Evolutionary conservation across 2,797 vertebrate genomes (phyloP).

Genomic region (Hylomyscus alleni): DNA sequence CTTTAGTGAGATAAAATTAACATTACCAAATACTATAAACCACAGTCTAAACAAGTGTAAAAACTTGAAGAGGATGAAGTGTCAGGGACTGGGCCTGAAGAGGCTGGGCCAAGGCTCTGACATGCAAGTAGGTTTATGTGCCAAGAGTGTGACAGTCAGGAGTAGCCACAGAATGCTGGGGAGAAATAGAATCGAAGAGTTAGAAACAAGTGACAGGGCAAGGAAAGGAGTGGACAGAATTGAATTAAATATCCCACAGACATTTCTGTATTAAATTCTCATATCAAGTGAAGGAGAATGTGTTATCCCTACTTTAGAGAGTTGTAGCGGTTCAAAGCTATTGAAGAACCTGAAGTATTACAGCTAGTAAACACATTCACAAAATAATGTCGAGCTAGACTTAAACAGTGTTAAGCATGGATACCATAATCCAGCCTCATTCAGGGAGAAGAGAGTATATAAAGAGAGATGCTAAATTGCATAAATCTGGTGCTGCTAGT

Average conservation of each 20-base stretch:
- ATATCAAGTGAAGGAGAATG: neutral
- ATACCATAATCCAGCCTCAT: neutral
- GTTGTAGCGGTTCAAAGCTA: slow-evolving; percentile 8
- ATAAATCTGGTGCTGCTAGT: fast-evolving
- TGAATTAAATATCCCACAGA: neutral
- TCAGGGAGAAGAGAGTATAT: neutral
- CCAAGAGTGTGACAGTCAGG: neutral
- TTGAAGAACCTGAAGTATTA: neutral
- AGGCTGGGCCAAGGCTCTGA: neutral
- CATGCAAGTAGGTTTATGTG: neutral
- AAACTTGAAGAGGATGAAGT: neutral
- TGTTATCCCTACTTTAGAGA: neutral
- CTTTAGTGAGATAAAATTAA: slow-evolving; percentile 45
- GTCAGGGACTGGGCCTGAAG: neutral
- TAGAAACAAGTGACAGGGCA: neutral
- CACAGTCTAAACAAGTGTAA: neutral
- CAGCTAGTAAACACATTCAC: neutral
- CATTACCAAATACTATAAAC: slow-evolving; percentile 33
- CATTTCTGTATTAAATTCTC: neutral
- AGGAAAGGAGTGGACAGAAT: neutral
- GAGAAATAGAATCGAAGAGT: neutral
- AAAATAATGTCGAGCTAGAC: neutral
- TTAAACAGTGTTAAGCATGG: neutral
- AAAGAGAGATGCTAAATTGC: neutral
- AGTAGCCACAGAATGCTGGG: neutral